These are phyloP conservation scores for Chascanopsetta lugubris DNA, from an alignment of 2,113 vertebrate species.

Conservation along the genomic window DNA sequence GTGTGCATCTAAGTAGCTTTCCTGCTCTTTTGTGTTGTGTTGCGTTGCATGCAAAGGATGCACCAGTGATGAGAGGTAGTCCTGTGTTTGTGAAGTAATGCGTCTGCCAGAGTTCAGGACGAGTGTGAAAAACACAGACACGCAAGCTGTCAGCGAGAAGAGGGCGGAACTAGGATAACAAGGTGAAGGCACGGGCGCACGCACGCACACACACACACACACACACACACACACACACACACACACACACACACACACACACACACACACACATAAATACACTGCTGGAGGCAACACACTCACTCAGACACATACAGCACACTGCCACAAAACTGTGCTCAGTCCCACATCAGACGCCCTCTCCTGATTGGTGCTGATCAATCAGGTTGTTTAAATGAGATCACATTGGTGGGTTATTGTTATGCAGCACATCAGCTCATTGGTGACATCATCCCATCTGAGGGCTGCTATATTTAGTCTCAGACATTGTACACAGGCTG, in stretches of 20 bases:
- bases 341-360: conserved; percentile 30
- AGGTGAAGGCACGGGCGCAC: conserved; percentile 44
- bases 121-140: conserved; percentile 64
- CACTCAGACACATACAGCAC: conserved; percentile 15
- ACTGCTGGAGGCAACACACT: conserved; percentile 23
- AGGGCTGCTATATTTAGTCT: conserved; percentile 74
- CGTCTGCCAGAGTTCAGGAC: conserved; percentile 25
- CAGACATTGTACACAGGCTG: conserved; percentile 50
- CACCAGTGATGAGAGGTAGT: conserved; percentile 43
- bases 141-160: conserved; percentile 61
- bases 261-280: conserved; percentile 28
- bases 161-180: conserved; percentile 41
- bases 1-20: conserved; percentile 45
- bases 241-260: conserved; percentile 17
- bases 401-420: conserved; percentile 60
- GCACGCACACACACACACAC: conserved; percentile 23
- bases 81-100: conserved; percentile 44
- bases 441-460: conserved; percentile 74
- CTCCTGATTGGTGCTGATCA: conserved; percentile 56
- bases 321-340: conserved; percentile 24
- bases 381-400: conserved; percentile 13
- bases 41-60: conserved; percentile 34
- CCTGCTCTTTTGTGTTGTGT: conserved; percentile 27
- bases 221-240: background rate
- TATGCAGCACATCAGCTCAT: conserved; percentile 66